phyloP scores from a whole-genome alignment of 2,888 invertebrate species.

The Pachycephus smyrnensis region DNA sequence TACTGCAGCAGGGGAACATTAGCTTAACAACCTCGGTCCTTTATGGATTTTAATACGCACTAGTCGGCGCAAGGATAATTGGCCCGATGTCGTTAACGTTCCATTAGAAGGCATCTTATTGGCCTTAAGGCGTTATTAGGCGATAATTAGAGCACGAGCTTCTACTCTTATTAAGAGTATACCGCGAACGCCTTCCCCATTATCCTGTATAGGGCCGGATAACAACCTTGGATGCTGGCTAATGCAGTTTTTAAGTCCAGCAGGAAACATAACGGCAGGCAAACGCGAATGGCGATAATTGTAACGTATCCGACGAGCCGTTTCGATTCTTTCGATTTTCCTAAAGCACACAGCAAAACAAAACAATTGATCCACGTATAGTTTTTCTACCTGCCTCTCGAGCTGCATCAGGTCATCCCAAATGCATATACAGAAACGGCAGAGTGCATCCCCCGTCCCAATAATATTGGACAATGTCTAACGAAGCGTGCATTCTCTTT shows the following conservation, averaged over 20 bases:
- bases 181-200: constrained; percentile 30
- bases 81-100: constrained; percentile 58
- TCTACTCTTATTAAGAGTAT: constrained; percentile 54
- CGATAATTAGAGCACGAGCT: constrained; percentile 33
- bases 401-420: too few species aligned
- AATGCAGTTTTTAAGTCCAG: background rate
- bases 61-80: constrained; percentile 52
- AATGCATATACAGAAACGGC: too few species aligned
- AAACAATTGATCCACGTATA: too few species aligned
- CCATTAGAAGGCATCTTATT: constrained; percentile 65
- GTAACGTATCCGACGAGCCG: too few species aligned
- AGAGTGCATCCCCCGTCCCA: background rate
- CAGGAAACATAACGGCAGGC: too few species aligned
- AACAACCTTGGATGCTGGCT: background rate
- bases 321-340: constrained; percentile 1
- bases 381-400: too few species aligned
- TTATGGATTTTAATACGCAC: constrained; percentile 49
- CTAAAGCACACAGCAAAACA: background rate
- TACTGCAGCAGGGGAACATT: too few species aligned
- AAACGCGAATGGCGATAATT: too few species aligned
- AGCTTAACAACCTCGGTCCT: constrained; percentile 8
- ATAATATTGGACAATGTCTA: constrained; percentile 30
- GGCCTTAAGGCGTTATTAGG: constrained; percentile 63
- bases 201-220: background rate
- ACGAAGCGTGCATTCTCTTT: constrained; percentile 42